Evolutionary conservation across 2,888 invertebrate genomes (phyloP).

Genomic region (Vanessa cardui): DNA sequence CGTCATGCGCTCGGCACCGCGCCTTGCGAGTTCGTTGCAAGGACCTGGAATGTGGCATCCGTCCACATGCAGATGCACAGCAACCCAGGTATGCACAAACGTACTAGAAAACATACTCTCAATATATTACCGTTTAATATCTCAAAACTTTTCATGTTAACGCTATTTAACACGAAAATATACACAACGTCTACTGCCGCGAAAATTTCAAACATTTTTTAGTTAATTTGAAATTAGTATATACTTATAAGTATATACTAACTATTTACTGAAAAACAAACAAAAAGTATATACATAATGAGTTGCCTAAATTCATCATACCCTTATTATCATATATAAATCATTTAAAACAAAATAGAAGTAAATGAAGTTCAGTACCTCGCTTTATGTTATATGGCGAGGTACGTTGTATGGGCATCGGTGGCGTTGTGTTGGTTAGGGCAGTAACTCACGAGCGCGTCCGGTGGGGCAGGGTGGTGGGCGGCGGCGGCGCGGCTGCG

Average conservation of each 20-base stretch:
- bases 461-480: slow-evolving; percentile 88
- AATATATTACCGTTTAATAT: no score
- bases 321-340: no score
- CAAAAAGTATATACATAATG: no score
- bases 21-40: slow-evolving; percentile 87
- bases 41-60: slow-evolving; percentile 87
- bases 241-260: no score
- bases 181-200: no score
- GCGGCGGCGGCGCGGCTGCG: slow-evolving; percentile 88
- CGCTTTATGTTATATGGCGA: slow-evolving; percentile 14
- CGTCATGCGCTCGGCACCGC: slow-evolving; percentile 84
- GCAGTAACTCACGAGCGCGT: slow-evolving; percentile 64
- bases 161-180: no score
- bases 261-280: no score
- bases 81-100: slow-evolving; percentile 83
- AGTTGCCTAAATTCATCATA: no score
- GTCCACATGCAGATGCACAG: slow-evolving; percentile 85
- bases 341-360: no score
- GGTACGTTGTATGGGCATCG: slow-evolving; percentile 34
- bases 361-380: background rate
- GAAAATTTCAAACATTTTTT: no score
- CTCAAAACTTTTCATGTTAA: no score
- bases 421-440: slow-evolving; percentile 45
- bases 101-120: background rate
- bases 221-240: no score